phyloP scores from a whole-genome alignment of 2,888 invertebrate species.

The Lasius fuliginosus region DNA sequence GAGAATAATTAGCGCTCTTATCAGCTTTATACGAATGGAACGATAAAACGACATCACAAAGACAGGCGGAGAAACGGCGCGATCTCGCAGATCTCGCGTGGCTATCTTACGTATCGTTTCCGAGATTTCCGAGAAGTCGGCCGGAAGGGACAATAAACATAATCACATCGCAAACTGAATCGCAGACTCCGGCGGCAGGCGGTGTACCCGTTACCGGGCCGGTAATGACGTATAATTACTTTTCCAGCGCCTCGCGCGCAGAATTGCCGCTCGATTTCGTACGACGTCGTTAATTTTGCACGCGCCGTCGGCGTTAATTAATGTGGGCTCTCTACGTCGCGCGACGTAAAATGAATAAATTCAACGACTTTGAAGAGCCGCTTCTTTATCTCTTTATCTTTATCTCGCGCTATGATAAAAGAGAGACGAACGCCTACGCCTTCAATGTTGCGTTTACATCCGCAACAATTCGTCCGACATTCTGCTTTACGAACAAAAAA shows the following conservation, averaged over 20 bases:
- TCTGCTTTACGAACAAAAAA: neutral
- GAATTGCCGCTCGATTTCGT: constrained; percentile 81
- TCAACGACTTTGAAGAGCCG: neutral
- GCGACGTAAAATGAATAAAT: constrained; percentile 36
- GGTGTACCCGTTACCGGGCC: constrained; percentile 72
- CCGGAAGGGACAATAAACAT: constrained; percentile 86
- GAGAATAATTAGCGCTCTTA: constrained; percentile 35
- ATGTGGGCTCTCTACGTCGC: constrained; percentile 51
- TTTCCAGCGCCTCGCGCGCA: constrained; percentile 83
- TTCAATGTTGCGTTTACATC: constrained; percentile 7
- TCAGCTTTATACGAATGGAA: constrained; percentile 28
- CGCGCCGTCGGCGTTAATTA: constrained; percentile 74
- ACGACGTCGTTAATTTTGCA: constrained; percentile 71
- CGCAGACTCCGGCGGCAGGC: constrained; percentile 74
- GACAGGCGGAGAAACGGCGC: constrained; percentile 20
- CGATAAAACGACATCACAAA: constrained; percentile 20
- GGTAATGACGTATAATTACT: constrained; percentile 85
- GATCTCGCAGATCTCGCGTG: constrained; percentile 65
- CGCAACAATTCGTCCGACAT: constrained; percentile 11
- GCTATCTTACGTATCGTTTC: constrained; percentile 71
- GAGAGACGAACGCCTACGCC: constrained; percentile 17
- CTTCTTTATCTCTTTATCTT: constrained; percentile 1
- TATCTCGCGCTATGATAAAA: constrained; percentile 11
- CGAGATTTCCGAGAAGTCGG: constrained; percentile 84
- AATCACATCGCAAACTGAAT: constrained; percentile 85